Evolutionary conservation across 2,797 vertebrate species (phyloP).

Genomic region (Bothrops alternatus): DNA sequence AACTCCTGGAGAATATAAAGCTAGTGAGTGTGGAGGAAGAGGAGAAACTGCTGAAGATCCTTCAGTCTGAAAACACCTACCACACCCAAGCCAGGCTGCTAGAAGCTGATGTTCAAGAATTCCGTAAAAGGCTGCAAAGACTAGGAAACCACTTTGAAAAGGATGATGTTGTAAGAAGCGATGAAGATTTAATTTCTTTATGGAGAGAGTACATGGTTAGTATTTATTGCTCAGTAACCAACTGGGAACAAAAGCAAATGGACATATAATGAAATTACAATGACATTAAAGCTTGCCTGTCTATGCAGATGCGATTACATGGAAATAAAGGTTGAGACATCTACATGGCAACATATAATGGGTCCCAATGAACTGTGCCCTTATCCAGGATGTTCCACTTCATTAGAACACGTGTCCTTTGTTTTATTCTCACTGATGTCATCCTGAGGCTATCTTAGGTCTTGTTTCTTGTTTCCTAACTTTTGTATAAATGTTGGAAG

Average conservation of each 20-base stretch:
- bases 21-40: conserved; percentile 71
- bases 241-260: neutral
- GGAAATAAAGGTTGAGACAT: neutral
- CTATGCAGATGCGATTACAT: neutral
- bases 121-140: conserved; percentile 72
- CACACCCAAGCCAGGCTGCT: conserved; percentile 70
- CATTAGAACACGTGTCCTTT: neutral
- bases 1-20: conserved; percentile 79
- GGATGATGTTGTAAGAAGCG: conserved; percentile 53
- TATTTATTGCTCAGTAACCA: neutral
- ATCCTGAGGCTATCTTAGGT: neutral
- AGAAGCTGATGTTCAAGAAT: conserved; percentile 71
- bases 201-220: conserved; percentile 85
- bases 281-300: neutral
- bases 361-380: neutral
- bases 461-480: neutral
- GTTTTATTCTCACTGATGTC: neutral
- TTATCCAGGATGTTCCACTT: neutral
- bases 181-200: conserved; percentile 79
- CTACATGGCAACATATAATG: neutral
- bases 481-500: neutral
- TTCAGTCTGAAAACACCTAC: conserved; percentile 76
- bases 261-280: neutral
- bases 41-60: conserved; percentile 69
- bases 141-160: conserved; percentile 71